Evolutionary conservation across 2,888 invertebrate genomes (phyloP), one percentile per base, ranked within the genome.

Genomic region (Agriopis aurantiaria): DNA sequence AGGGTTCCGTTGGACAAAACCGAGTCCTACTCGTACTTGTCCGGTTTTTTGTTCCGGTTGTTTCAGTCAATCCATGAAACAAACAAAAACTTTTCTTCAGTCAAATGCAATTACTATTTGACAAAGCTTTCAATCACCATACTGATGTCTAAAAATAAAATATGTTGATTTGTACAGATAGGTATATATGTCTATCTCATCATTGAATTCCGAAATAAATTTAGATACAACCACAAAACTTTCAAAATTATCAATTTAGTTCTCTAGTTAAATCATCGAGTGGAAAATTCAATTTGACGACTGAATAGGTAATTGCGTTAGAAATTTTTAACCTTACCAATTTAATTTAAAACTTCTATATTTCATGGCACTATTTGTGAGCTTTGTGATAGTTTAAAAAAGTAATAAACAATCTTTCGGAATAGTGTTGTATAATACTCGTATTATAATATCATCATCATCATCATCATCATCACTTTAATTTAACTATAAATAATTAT

Each of bases 161-260:
- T n/a, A n/a, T n/a, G 17, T 23, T 23, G 0, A 23, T 1, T 23
- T 23, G 17, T 23, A 23, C 2, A 23, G 17, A 2, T 23, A 23
- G 17, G 17, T 23, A 23, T 33, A 33, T 33, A 1, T 33, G 33
- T 33, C 33, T 33, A 33, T 17, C 33, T 56, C 8, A 55, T 8
- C 40, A 12, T 9, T n/a, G 9, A 0, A 46, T 46, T 58, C 8
- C 33, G 0, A 58, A 58, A 58, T 55, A 64, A 60, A 64, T 69
- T 60, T 64, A 53, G 40, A 51, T 59, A n/a, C 33, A 60, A 48
- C 69, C 65, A 33, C 65, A 61, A 56, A 23, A 57, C 51, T 61
- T n/a, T 9, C n/a, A 45, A 12, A 48, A 48, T 48, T 11, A 68
- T 68, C 58, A 53, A 59, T 63, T 63, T 63, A 33, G 23, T 43